phyloP scores from a whole-genome alignment of 2,113 vertebrate species.

The Motacilla alba region DNA sequence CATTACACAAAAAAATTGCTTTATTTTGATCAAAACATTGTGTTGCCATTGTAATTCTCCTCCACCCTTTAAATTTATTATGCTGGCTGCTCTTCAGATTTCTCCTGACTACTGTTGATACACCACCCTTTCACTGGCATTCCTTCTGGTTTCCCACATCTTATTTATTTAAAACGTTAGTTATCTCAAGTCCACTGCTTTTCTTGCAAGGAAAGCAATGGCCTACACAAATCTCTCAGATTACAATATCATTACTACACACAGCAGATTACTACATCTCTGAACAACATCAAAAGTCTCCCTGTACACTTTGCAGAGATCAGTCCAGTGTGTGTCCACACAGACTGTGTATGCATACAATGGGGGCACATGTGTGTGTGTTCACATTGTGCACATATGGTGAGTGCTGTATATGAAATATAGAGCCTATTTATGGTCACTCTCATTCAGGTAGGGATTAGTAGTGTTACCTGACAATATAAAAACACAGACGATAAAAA shows the following conservation, averaged over 20 bases:
- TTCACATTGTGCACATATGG: not conserved
- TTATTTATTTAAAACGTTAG: not conserved
- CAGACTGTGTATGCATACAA: not conserved
- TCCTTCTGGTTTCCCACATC: not conserved
- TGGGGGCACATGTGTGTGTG: not conserved
- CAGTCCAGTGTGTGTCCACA: not conserved
- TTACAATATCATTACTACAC: not conserved
- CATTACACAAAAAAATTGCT: not conserved
- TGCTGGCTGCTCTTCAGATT: constrained; percentile 21
- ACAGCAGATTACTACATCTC: not conserved
- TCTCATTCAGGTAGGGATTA: not conserved
- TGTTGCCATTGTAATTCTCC: constrained; percentile 30
- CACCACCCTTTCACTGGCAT: not conserved
- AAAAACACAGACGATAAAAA: not conserved
- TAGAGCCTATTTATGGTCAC: not conserved
- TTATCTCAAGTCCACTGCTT: not conserved
- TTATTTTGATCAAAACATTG: constrained; percentile 53
- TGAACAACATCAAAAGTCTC: not conserved
- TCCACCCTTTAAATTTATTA: constrained; percentile 31
- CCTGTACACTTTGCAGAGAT: not conserved
- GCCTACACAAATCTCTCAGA: not conserved
- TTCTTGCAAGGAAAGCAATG: not conserved
- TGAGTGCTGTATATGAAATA: not conserved
- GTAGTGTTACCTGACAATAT: not conserved
- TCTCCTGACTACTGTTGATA: not conserved